Percentiles rank a stretch among this genome's conserved stretches.
These are phyloP conservation scores for Procambarus clarkii DNA, from an alignment of 1,140 invertebrate genomes.

Conservation along the genomic window DNA sequence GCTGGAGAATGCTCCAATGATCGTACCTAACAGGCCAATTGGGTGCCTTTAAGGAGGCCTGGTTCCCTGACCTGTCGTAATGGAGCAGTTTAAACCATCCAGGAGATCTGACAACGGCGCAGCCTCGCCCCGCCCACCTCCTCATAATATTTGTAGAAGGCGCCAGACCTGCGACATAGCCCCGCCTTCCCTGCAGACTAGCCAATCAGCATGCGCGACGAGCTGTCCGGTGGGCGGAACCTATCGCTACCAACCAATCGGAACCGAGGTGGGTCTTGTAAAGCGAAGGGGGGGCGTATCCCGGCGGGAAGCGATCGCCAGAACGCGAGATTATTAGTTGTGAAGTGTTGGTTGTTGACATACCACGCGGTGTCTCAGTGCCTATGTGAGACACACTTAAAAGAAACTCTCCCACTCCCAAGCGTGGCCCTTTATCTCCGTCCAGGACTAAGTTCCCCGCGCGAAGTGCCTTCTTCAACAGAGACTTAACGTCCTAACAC, in stretches of 20 bases:
- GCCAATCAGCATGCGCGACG: slow-evolving; percentile 13
- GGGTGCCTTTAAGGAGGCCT: background rate
- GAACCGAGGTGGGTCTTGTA: slow-evolving; percentile 1
- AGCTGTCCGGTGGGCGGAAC: background rate
- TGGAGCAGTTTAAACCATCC: background rate
- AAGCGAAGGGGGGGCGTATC: slow-evolving; percentile 27
- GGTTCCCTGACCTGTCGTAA: background rate
- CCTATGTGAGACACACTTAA: slow-evolving; percentile 14
- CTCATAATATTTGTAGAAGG: slow-evolving; percentile 54
- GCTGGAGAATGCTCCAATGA: slow-evolving; percentile 19
- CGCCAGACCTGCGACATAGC: background rate
- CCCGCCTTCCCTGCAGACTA: slow-evolving; percentile 6
- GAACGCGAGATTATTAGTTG: slow-evolving; percentile 57
- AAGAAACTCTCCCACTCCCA: background rate
- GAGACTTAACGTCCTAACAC: background rate
- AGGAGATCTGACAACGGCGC: background rate
- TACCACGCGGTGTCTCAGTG: slow-evolving; percentile 43
- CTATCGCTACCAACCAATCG: slow-evolving; percentile 7
- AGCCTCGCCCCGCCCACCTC: slow-evolving; percentile 36
- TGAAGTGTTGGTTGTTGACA: slow-evolving; percentile 64
- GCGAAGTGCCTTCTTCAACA: background rate
- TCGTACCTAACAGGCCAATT: slow-evolving; percentile 35
- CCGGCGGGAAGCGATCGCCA: slow-evolving; percentile 4
- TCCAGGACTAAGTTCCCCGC: background rate
- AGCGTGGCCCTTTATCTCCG: background rate